Conservation (phyloP, 2,797 vertebrate genomes). For the Acomys russatus region DNA sequence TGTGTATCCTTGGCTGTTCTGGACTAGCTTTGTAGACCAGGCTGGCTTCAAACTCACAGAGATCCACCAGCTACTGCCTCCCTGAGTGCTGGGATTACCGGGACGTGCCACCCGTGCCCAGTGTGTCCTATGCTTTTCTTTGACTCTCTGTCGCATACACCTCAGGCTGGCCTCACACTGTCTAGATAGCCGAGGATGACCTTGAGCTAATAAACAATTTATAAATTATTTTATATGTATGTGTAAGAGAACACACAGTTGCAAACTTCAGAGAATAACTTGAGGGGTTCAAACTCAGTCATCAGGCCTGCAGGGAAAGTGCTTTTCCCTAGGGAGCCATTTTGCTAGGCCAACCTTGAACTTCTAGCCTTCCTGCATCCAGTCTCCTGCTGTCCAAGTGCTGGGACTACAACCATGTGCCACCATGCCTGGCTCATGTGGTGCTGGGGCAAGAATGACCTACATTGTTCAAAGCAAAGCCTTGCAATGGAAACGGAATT, state of each 20-base stretch:
- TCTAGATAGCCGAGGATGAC: not conserved
- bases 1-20: no score
- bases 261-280: not conserved
- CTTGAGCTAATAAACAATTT: not conserved
- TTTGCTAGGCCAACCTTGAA: not conserved
- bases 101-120: no score
- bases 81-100: no score
- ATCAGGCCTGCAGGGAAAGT: not conserved
- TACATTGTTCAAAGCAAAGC: conserved; percentile 48
- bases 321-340: not conserved
- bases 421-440: not conserved
- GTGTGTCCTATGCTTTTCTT: no score
- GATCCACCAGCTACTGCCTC: no score
- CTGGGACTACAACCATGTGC: not conserved
- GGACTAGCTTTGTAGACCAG: no score
- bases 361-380: not conserved
- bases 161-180: not conserved
- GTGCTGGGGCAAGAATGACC: not conserved
- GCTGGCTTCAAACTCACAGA: no score
- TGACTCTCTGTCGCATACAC: not conserved
- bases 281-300: not conserved
- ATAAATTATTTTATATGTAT: not conserved
- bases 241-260: not conserved
- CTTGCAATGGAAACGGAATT: not conserved
- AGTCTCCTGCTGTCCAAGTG: not conserved